Evolutionary conservation across 2,113 vertebrate species (phyloP).

Genomic region (Oryctolagus cuniculus): DNA sequence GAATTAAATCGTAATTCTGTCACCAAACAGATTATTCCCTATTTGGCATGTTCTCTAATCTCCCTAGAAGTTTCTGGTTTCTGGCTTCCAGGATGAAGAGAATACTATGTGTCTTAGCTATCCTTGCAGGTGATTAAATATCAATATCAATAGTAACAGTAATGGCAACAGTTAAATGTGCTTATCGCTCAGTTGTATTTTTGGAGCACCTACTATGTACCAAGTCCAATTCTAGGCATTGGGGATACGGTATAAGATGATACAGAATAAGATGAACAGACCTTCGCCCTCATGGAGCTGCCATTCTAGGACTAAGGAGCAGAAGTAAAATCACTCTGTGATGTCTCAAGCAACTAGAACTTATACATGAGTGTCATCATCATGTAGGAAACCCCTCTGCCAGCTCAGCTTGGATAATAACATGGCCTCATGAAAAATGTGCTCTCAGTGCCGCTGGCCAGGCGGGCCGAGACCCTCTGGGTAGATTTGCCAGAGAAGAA

Average conservation of each 20-base stretch:
- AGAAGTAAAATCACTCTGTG: constrained; percentile 20
- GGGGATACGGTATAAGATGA: neutral
- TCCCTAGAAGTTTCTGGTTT: neutral
- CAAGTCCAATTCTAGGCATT: neutral
- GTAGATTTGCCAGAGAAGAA: neutral
- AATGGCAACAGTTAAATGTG: neutral
- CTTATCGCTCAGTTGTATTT: constrained; percentile 2
- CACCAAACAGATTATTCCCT: neutral
- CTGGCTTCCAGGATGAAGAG: neutral
- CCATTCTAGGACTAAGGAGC: neutral
- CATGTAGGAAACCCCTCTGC: neutral
- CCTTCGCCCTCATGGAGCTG: neutral
- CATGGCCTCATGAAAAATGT: neutral
- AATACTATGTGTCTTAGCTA: neutral
- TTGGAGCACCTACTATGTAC: neutral
- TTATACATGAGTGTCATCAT: neutral
- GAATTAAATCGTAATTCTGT: constrained; percentile 37
- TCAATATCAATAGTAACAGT: neutral
- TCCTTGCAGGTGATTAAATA: neutral
- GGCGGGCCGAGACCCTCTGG: neutral
- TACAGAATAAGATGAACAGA: neutral
- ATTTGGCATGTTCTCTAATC: neutral
- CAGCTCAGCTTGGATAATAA: neutral
- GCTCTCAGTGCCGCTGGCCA: neutral
- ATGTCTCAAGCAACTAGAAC: neutral